Evolutionary conservation across 2,888 invertebrate species (phyloP).

Genomic region (Myopa tessellatipennis): DNA sequence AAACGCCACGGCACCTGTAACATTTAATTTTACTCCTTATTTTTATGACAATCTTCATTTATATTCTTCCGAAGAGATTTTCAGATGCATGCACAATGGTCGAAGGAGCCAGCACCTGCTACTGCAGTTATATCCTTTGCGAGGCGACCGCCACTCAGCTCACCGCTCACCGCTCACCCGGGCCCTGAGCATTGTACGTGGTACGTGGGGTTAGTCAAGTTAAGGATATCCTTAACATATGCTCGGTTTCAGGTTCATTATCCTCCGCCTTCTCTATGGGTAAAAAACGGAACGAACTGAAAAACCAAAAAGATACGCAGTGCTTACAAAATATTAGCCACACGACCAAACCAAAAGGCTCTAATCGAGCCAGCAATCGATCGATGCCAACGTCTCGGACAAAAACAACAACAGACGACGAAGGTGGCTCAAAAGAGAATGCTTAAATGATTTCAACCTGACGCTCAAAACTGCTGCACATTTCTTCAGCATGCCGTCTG

Average conservation of each 20-base stretch:
- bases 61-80: slow-evolving; percentile 38
- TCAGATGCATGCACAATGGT: slow-evolving; percentile 19
- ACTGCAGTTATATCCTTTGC: slow-evolving; percentile 35
- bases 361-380: slow-evolving; percentile 37
- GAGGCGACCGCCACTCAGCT: background rate
- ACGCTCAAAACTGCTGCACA: slow-evolving; percentile 35
- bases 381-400: slow-evolving; percentile 26
- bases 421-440: slow-evolving; percentile 39
- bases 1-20: slow-evolving; percentile 35
- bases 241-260: slow-evolving; percentile 39
- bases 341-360: slow-evolving; percentile 34
- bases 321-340: slow-evolving; percentile 32
- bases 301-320: background rate
- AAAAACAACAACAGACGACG: slow-evolving; percentile 21
- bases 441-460: slow-evolving; percentile 39
- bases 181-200: background rate
- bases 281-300: slow-evolving; percentile 17
- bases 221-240: slow-evolving; percentile 37
- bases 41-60: slow-evolving; percentile 41
- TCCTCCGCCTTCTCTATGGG: slow-evolving; percentile 38
- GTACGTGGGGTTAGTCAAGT: background rate
- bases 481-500: slow-evolving; percentile 36
- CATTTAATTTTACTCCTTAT: slow-evolving; percentile 36
- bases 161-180: background rate
- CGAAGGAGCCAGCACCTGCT: slow-evolving; percentile 35